Evolutionary conservation across 2,113 vertebrate genomes (phyloP).

Genomic region (Percina caprodes): DNA sequence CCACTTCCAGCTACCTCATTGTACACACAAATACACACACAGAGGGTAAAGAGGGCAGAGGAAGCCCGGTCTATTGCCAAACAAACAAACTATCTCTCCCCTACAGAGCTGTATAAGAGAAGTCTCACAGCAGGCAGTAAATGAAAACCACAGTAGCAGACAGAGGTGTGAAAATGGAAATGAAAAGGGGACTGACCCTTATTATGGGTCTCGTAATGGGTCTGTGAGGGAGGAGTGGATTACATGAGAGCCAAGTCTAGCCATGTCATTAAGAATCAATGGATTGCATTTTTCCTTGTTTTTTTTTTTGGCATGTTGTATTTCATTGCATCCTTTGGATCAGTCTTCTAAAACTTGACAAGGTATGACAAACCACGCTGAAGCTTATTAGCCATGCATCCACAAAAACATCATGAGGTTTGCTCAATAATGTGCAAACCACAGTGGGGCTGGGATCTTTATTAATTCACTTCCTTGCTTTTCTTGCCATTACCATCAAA

Average conservation of each 20-base stretch:
- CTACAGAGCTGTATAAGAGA: conserved; percentile 45
- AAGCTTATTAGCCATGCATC: neutral
- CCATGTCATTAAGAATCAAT: neutral
- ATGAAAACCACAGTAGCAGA: conserved; percentile 26
- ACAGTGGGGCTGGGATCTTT: too few species aligned
- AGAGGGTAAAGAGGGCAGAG: conserved; percentile 36
- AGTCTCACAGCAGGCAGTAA: conserved; percentile 46
- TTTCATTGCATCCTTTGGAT: neutral
- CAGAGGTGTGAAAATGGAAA: conserved; percentile 58
- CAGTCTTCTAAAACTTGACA: neutral
- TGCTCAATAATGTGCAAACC: neutral
- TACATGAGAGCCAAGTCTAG: neutral
- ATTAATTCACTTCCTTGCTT: too few species aligned
- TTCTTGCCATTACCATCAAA: too few species aligned
- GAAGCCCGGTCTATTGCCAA: conserved; percentile 43
- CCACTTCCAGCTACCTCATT: conserved; percentile 43
- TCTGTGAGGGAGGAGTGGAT: neutral
- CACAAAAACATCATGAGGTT: neutral
- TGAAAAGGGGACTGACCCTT: neutral
- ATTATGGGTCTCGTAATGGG: conserved; percentile 16
- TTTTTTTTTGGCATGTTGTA: neutral
- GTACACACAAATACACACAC: conserved; percentile 21
- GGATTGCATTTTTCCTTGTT: neutral
- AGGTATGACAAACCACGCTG: neutral
- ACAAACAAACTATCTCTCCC: conserved; percentile 66